Evolutionary conservation across 2,888 invertebrate species (phyloP).

Genomic region (Atrina japonica): DNA sequence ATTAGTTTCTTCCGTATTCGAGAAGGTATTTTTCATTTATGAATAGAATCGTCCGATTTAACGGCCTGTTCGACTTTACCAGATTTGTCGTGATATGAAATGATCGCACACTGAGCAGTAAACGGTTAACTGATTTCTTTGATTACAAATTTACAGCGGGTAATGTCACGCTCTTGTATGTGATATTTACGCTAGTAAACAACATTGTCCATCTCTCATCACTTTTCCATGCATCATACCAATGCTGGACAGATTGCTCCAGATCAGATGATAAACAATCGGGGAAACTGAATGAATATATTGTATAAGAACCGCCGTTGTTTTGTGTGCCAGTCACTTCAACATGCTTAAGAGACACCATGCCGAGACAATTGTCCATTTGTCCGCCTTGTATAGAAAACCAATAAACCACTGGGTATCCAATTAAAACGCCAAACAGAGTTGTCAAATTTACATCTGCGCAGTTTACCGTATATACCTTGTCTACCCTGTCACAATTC

Average conservation of each 20-base stretch:
- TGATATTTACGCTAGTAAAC: background rate
- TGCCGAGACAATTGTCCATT: constrained; percentile 9
- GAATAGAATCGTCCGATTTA: too few species aligned
- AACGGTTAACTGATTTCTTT: too few species aligned
- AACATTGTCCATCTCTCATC: constrained; percentile 3
- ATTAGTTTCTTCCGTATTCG: too few species aligned
- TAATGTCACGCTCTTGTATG: too few species aligned
- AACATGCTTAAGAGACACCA: constrained; percentile 6
- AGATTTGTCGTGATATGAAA: too few species aligned
- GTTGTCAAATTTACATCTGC: constrained; percentile 11
- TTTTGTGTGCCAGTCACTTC: constrained; percentile 1
- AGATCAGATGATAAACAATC: background rate
- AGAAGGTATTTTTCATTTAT: too few species aligned
- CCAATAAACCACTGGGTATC: constrained; percentile 30
- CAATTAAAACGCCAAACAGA: constrained; percentile 20
- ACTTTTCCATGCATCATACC: constrained; percentile 1
- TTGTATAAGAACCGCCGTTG: background rate
- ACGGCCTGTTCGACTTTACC: too few species aligned
- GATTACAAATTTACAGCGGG: too few species aligned
- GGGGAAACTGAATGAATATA: constrained; percentile 17
- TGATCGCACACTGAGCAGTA: too few species aligned
- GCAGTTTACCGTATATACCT: background rate
- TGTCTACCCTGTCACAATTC: background rate
- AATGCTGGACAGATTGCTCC: background rate
- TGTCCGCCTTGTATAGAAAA: constrained; percentile 3